These are phyloP conservation scores for Podabrus alpinus DNA, from an alignment of 2,888 invertebrate genomes.

Conservation along the genomic window DNA sequence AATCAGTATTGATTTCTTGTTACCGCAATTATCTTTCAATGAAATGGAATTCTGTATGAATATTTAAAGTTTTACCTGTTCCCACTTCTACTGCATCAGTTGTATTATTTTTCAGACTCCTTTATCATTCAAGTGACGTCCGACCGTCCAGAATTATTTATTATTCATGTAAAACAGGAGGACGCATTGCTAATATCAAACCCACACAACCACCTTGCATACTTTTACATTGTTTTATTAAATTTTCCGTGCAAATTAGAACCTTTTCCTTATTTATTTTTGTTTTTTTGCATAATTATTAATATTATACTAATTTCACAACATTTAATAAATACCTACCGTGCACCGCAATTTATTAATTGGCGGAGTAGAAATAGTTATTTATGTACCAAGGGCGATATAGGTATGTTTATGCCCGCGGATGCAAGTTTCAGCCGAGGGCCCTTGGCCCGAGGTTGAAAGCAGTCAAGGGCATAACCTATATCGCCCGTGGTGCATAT, in stretches of 20 bases:
- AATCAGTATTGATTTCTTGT: not conserved
- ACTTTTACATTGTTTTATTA: not conserved
- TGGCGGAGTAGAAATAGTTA: too few relatives aligned
- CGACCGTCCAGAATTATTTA: not conserved
- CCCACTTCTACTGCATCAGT: not conserved
- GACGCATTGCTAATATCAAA: not conserved
- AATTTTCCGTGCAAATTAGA: not conserved
- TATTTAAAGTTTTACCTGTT: not conserved
- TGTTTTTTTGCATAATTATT: too few relatives aligned
- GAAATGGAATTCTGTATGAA: not conserved
- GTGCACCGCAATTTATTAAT: too few relatives aligned
- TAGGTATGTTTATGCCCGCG: too few relatives aligned
- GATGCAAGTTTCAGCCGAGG: too few relatives aligned
- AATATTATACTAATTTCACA: too few relatives aligned
- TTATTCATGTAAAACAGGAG: not conserved
- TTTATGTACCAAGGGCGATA: too few relatives aligned
- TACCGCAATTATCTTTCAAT: too few relatives aligned
- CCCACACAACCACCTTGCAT: not conserved
- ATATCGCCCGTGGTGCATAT: too few relatives aligned
- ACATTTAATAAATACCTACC: too few relatives aligned
- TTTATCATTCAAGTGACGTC: not conserved
- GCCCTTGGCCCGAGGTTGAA: too few relatives aligned
- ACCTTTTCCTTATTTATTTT: not conserved
- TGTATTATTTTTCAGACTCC: not conserved
- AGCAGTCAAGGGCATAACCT: too few relatives aligned